Percentiles rank a stretch among this genome's conserved stretches.
phyloP scores from a whole-genome alignment of 2,113 vertebrate species.

The Sebastes schlegelii region DNA sequence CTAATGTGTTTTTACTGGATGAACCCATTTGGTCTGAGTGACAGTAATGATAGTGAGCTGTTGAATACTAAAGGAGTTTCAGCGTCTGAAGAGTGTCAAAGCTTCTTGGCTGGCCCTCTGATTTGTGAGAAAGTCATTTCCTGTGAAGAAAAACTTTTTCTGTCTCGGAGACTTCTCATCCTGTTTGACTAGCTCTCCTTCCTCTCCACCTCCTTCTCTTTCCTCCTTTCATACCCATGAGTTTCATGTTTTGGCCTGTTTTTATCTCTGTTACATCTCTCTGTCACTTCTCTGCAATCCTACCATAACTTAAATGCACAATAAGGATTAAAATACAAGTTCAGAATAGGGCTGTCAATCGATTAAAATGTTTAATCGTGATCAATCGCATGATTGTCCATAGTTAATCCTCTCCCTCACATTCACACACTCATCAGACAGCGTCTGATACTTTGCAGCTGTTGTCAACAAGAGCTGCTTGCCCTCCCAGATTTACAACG shows the following conservation, averaged over 20 bases:
- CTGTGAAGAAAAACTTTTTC: slow-evolving; percentile 66
- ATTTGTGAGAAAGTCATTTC: slow-evolving; percentile 75
- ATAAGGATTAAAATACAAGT: slow-evolving; percentile 9
- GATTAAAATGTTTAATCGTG: too few species aligned
- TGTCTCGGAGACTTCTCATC: slow-evolving; percentile 62
- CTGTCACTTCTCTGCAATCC: not conserved
- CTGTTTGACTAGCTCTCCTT: slow-evolving; percentile 62
- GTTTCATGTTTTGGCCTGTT: slow-evolving; percentile 4
- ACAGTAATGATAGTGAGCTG: not conserved
- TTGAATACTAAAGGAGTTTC: slow-evolving; percentile 8
- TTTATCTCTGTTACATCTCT: not conserved
- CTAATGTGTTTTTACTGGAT: slow-evolving; percentile 21
- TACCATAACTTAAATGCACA: not conserved
- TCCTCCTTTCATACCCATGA: slow-evolving; percentile 27
- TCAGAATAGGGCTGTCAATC: too few species aligned
- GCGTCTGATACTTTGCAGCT: slow-evolving; percentile 48
- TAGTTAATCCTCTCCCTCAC: not conserved
- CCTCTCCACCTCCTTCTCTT: slow-evolving; percentile 39
- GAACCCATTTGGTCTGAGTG: not conserved
- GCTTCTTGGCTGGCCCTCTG: slow-evolving; percentile 39
- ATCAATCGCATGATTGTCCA: too few species aligned
- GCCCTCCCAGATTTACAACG: slow-evolving; percentile 8
- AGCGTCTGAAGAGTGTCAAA: slow-evolving; percentile 36
- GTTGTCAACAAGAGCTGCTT: slow-evolving; percentile 39
- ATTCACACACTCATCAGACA: slow-evolving; percentile 17